A percentile compares a stretch with the other conserved stretches of the same genome.
Evolutionary conservation across 2,797 vertebrate species (phyloP).

Genomic region (Merluccius polli): DNA sequence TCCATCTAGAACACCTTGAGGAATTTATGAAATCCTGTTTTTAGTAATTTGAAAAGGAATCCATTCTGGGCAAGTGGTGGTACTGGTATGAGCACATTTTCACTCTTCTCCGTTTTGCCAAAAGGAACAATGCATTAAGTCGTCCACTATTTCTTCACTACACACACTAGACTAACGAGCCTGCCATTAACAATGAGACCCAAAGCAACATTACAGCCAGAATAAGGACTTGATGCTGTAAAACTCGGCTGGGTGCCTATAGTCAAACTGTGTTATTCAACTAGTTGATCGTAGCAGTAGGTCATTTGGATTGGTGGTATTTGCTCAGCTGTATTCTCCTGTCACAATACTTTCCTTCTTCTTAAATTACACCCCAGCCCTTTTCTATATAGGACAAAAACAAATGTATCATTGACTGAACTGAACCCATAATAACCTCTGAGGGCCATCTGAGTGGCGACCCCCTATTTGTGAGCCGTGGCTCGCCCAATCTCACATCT

Average conservation of each 20-base stretch:
- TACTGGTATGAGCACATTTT: conserved; percentile 18
- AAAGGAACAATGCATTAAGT: neutral
- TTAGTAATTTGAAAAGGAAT: conserved; percentile 6
- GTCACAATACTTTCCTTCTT: neutral
- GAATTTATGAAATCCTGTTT: conserved; percentile 27
- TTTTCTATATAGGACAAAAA: neutral
- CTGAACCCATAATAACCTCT: conserved; percentile 19
- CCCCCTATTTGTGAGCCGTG: neutral
- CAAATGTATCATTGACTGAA: neutral
- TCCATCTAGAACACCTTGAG: conserved; percentile 10
- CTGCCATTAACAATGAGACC: neutral
- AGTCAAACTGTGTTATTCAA: neutral
- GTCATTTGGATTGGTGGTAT: neutral
- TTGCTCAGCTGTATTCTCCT: neutral
- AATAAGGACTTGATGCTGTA: neutral
- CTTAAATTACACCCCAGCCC: neutral
- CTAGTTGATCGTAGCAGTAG: neutral
- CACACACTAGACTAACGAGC: neutral
- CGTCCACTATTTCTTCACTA: neutral
- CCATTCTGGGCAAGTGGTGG: conserved; percentile 17
- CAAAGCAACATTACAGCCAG: neutral
- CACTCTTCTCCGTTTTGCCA: neutral
- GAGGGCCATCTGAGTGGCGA: conserved; percentile 64
- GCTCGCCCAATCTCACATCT: conserved; percentile 29
- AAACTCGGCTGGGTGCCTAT: neutral